Base-by-base conservation (phyloP, 2,113 vertebrate genomes). In the Ranitomeya imitator region DNA sequence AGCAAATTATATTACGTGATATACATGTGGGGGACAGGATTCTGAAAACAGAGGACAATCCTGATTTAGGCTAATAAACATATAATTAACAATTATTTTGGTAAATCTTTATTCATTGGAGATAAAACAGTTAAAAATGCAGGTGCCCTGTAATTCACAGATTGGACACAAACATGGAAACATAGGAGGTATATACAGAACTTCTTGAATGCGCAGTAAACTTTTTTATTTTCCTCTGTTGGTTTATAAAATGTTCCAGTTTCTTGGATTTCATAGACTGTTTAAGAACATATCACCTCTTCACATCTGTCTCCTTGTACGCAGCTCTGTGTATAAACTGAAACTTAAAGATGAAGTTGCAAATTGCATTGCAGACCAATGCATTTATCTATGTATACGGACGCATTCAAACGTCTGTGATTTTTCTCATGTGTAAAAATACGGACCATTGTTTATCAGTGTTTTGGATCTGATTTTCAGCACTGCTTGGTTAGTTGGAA, bases 81-180 rank as follows among this genome's bases (percentile, higher is more conserved):
- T n/a, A 9, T 37, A 76, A 77, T 83, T 74, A 60, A 77, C 60
- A 59, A 59, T 76, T 52, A 88, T 82, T 82, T 73, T 26, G 67
- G 54, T 54, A 83, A 21, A 69, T 83, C 65, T 37, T 74, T 82
- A 82, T 57, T 65, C 57, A 73, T 76, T 76, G 16, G 18, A 18
- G 67, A 65, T 69, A 21, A 69, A 26, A 12, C 37, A 77, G 61
- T n/a, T n/a, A 18, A 37, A 11, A 12, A 13, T 23, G 57, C 69
- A 77, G 80, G 61, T 77, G n/a, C 74, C 69, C 79, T 54, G 59
- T 88, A 88, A 88, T 71, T 88, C 79, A 87, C 79, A 88, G 86
- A 14, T 88, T 83, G 45, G 65, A 65, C 71, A 88, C 80, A 83
- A 88, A 83, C 86, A 77, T 18, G 86, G 86, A 83, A 74, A 74